These are phyloP conservation scores for Clamator glandarius DNA, from an alignment of 2,797 vertebrate species.

Conservation along the genomic window DNA sequence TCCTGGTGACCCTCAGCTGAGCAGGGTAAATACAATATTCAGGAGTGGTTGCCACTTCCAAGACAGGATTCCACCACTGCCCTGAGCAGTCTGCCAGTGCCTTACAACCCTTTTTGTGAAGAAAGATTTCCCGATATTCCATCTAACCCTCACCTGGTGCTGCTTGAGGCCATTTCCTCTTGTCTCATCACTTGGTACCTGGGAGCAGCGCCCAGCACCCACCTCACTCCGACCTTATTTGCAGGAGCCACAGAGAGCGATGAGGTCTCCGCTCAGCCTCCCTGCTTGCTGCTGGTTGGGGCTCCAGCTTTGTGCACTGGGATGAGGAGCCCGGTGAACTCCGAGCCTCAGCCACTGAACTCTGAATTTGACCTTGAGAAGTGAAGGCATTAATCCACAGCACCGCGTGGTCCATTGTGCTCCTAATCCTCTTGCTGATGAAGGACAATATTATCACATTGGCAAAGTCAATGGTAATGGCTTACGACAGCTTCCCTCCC, in stretches of 20 bases:
- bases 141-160: too few species aligned
- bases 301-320: accelerated
- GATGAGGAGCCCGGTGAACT: background rate
- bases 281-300: background rate
- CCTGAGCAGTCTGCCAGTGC: too few species aligned
- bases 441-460: conserved; percentile 22
- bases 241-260: too few species aligned
- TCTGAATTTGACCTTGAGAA: background rate
- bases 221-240: too few species aligned
- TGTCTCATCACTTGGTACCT: too few species aligned
- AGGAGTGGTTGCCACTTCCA: background rate
- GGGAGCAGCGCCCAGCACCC: too few species aligned
- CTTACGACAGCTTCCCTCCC: conserved; percentile 51
- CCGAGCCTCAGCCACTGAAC: background rate
- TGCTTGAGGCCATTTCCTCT: too few species aligned
- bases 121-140: too few species aligned
- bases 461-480: conserved; percentile 47
- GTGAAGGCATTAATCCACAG: background rate
- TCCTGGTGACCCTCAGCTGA: background rate
- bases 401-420: accelerated
- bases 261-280: too few species aligned
- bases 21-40: background rate
- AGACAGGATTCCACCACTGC: too few species aligned
- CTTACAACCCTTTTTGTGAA: too few species aligned
- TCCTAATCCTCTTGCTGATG: conserved; percentile 12